Base-by-base conservation (phyloP, 1,140 invertebrate genomes). In the Apis laboriosa region DNA sequence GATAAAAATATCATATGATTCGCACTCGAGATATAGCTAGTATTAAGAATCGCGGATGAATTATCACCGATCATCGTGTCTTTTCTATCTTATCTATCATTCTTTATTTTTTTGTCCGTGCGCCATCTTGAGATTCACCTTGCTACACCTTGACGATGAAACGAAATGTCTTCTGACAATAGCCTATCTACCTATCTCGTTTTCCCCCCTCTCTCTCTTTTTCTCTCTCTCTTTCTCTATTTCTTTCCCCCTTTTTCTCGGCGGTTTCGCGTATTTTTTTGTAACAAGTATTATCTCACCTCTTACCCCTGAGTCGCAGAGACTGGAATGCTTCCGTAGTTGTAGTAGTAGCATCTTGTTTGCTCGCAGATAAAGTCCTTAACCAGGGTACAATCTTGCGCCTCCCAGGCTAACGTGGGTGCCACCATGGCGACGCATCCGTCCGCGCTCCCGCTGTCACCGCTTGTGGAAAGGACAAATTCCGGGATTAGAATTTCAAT, bases 301-400 rank as follows among this genome's bases (percentile, higher is more conserved):
- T 96, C 95, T 97, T 97, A 97, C 97, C 97, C 97, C 97, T 97
- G 97, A 95, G 96, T 96, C 90, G 97, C 96, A 91, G 97, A 97
- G 91, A 97, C 97, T 92, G 97, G 97, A 95, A 97, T 97, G 93
- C 97, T 97, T 92, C 97, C 97, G 94, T 97, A 98, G 94, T 98
- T 97, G 95, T 97, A 97, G 94, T 97, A 98, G 94, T 97, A 97
- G 94, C 97, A 98, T 92, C 97, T 95, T 79, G 97, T 98, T 94
- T 97, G 97, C 94, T 98, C 97, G 94, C 97, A 98, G 89, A 98
- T 97, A 92, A 97, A 97, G 94, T 97, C 97, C 94, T 97, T 97
- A 85, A 97, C 95, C 86, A 96, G 95, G n/a, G 96, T 96, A 92
- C 97, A 98, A 93, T 97, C 96, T 91, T 97, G 96, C 21, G 96